Conservation (phyloP, 2,888 invertebrate species). For the Platerodrilus igneus region DNA sequence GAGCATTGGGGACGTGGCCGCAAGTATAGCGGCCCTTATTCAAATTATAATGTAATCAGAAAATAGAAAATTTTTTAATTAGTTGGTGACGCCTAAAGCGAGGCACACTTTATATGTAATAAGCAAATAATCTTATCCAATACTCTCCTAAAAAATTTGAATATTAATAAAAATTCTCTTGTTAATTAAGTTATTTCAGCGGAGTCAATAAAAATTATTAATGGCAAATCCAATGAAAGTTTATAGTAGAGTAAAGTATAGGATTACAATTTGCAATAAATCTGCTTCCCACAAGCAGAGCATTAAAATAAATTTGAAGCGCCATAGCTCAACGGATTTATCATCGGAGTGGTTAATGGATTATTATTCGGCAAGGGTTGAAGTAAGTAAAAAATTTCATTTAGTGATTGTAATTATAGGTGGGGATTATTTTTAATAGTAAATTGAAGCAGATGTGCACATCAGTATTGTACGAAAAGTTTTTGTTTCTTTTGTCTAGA, state of each 20-base stretch:
- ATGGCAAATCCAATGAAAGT: constrained; percentile 11
- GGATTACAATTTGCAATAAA: constrained; percentile 19
- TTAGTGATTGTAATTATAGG: constrained; percentile 29
- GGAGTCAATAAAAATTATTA: constrained; percentile 11
- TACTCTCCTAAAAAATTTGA: no score
- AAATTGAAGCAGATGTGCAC: constrained; percentile 43
- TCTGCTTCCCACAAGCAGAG: constrained; percentile 13
- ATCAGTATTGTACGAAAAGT: constrained; percentile 37
- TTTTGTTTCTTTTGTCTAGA: constrained; percentile 44
- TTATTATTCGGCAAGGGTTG: constrained; percentile 9
- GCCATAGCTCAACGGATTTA: no score
- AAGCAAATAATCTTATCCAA: no score
- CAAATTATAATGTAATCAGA: no score
- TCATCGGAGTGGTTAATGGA: background rate
- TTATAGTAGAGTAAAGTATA: constrained; percentile 14
- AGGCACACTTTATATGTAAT: no score
- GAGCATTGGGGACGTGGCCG: no score
- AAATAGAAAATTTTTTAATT: no score
- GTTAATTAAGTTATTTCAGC: constrained; percentile 15
- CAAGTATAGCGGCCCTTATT: no score
- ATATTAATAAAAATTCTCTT: no score
- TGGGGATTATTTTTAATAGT: constrained; percentile 32
- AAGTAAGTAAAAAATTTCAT: constrained; percentile 13
- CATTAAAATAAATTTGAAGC: no score
- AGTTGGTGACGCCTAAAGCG: no score